Evolutionary conservation across 2,888 invertebrate genomes (phyloP).

Genomic region (Drosophila pegasa): DNA sequence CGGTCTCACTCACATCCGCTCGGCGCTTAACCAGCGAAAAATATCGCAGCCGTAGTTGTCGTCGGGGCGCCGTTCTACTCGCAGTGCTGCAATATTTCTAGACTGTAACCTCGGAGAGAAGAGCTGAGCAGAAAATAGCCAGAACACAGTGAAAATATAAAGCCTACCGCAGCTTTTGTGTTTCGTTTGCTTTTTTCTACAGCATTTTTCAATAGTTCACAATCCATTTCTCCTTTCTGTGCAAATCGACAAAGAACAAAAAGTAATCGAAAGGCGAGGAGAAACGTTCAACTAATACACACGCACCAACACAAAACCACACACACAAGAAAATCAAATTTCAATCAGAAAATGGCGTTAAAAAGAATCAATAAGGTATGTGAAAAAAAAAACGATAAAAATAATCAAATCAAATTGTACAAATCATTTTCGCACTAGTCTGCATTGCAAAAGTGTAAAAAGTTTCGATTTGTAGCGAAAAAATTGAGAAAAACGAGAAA

Average conservation of each 20-base stretch:
- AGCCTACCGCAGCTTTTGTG: conserved; percentile 66
- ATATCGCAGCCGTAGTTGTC: conserved; percentile 71
- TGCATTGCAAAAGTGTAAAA: conserved; percentile 45
- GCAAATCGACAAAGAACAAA: conserved; percentile 66
- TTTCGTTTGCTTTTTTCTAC: conserved; percentile 72
- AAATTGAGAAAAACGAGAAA: conserved; percentile 42
- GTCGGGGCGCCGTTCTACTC: conserved; percentile 77
- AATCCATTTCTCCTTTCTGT: conserved; percentile 49
- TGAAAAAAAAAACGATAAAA: conserved; percentile 64
- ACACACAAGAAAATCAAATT: conserved; percentile 82
- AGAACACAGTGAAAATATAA: conserved; percentile 49
- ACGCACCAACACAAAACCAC: conserved; percentile 56
- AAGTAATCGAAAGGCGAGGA: conserved; percentile 58
- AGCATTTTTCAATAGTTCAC: conserved; percentile 61
- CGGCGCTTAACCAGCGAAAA: conserved; percentile 50
- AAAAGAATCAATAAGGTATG: conserved; percentile 96
- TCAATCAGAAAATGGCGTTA: conserved; percentile 92
- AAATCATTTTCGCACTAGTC: conserved; percentile 41
- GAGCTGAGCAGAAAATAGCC: conserved; percentile 68
- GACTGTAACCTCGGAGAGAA: conserved; percentile 62
- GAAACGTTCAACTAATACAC: conserved; percentile 68
- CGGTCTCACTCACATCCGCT: conserved; percentile 53
- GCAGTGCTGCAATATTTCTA: conserved; percentile 77
- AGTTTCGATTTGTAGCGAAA: conserved; percentile 30
- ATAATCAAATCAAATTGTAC: conserved; percentile 58